Conservation (phyloP, 2,113 vertebrate species). For the Propithecus coquereli region DNA sequence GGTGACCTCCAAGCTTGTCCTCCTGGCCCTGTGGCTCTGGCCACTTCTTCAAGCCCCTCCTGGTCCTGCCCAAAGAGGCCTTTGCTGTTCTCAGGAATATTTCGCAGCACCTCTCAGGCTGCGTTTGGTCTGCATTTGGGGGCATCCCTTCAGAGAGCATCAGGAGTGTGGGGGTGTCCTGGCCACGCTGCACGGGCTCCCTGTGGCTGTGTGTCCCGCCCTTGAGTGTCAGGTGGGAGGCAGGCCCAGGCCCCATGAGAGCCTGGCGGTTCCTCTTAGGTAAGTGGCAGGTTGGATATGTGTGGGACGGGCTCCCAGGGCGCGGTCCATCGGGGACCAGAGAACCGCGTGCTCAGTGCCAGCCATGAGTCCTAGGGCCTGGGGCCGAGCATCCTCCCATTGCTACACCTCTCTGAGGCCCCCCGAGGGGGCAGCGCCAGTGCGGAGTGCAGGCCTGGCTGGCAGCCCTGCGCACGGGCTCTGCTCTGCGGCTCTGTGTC, state of each 20-base stretch:
- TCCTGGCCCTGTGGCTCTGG: not conserved
- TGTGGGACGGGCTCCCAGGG: not conserved
- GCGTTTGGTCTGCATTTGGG: not conserved
- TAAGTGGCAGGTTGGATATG: not conserved
- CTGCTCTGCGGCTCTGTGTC: not conserved
- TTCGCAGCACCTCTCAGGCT: not conserved
- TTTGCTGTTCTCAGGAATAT: not conserved
- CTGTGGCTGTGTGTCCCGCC: not conserved
- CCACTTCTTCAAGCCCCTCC: not conserved
- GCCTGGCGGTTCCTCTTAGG: not conserved
- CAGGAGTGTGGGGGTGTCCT: not conserved
- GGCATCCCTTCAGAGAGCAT: not conserved
- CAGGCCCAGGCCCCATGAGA: not conserved
- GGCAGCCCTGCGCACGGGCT: not conserved
- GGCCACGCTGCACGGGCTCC: not conserved
- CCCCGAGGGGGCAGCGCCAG: accelerated
- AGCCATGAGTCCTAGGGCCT: not conserved
- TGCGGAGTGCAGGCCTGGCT: accelerated
- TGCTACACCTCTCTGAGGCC: not conserved
- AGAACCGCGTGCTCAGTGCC: not conserved
- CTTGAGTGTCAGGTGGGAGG: no score
- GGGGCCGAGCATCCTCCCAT: not conserved
- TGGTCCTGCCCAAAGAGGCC: not conserved
- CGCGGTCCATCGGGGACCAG: not conserved
- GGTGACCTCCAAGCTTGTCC: not conserved